Evolutionary conservation across 2,888 invertebrate species (phyloP), one percentile per base, ranked within the genome.

Genomic region (Ichneumoninae sp.): DNA sequence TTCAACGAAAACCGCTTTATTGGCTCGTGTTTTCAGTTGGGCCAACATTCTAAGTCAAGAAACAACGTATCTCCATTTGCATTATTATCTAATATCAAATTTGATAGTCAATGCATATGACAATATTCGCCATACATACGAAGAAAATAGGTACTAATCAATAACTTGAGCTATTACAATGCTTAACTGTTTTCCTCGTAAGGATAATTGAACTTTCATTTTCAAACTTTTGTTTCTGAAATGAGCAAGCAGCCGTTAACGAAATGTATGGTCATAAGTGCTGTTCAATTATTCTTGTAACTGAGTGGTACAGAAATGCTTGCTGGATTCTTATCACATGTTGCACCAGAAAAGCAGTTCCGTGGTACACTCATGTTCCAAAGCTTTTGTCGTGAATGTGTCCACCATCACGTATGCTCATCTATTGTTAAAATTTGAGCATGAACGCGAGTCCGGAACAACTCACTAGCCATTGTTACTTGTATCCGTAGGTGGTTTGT

Each of bases 371-470:
- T 10, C 50, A 40, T 47, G 26, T 75, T 19, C 19, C 10, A n/a
- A 50, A n/a, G 22, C 16, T 77, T 68, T 36, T 26, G 13, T 13
- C 33, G 60, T 26, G 44, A 57, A 40, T 26, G 40, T 19, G 40
- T 57, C 13, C 36, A 16, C 22, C 52, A 66, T 19, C n/a, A 13
- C 26, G 73, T 57, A 68, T 19, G 33, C 22, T 36, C 54, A 26
- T 66, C 33, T 19, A 57, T 70, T 70, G 70, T 73, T 80, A 8
- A 54, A 79, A 79, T 73, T 79, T 71, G 54, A 80, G 66, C 66
- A 26, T 30, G 66, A 66, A 66, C 44, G 36, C 33, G 50, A 50
- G 63, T 36, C 47, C 73, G 33, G 68, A 74, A 74, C 44, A 57
- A 57, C 73, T 74, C 54, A n/a, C 40, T n/a, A 16, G 47, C 52